A percentile compares a stretch with the other conserved stretches of the same genome.
phyloP scores from a whole-genome alignment of 2,797 vertebrate genomes.

The Myripristis jacobus region DNA sequence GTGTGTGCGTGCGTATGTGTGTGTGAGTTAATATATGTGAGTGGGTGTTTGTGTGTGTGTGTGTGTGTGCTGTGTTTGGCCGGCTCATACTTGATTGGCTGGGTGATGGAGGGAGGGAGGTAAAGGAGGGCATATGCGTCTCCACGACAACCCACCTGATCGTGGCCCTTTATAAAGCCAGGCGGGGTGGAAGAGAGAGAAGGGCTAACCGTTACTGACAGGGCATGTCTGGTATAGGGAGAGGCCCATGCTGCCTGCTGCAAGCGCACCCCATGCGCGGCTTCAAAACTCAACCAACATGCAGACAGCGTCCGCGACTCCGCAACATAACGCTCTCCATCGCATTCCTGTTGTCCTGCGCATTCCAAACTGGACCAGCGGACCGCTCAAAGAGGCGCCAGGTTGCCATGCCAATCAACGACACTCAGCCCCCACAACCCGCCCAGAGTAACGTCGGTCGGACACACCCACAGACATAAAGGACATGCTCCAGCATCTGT shows the following conservation, averaged over 20 bases:
- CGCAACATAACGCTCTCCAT: slow-evolving; percentile 46
- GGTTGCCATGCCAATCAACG: slow-evolving; percentile 83
- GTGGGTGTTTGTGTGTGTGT: background rate
- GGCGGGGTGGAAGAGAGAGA: slow-evolving; percentile 85
- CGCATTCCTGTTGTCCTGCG: slow-evolving; percentile 53
- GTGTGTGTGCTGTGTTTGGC: slow-evolving; percentile 48
- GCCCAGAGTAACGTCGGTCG: slow-evolving; percentile 35
- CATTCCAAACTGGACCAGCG: slow-evolving; percentile 70
- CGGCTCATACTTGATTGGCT: slow-evolving; percentile 52
- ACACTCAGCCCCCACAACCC: slow-evolving; percentile 61
- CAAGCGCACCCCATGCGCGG: slow-evolving; percentile 79
- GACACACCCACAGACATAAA: slow-evolving; percentile 73
- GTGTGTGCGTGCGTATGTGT: background rate
- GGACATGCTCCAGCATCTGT: slow-evolving; percentile 83
- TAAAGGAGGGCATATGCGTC: slow-evolving; percentile 75
- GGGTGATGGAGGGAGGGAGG: slow-evolving; percentile 61
- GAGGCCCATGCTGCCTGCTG: slow-evolving; percentile 82
- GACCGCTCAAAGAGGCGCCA: slow-evolving; percentile 70
- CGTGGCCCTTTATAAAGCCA: slow-evolving; percentile 85
- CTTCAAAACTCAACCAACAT: slow-evolving; percentile 73
- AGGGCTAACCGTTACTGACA: slow-evolving; percentile 86
- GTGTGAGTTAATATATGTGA: background rate
- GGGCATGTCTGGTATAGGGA: slow-evolving; percentile 71
- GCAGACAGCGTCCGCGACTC: slow-evolving; percentile 77
- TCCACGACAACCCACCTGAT: slow-evolving; percentile 86